Evolutionary conservation across 2,888 invertebrate species (phyloP).

Genomic region (Synergus japonicus): DNA sequence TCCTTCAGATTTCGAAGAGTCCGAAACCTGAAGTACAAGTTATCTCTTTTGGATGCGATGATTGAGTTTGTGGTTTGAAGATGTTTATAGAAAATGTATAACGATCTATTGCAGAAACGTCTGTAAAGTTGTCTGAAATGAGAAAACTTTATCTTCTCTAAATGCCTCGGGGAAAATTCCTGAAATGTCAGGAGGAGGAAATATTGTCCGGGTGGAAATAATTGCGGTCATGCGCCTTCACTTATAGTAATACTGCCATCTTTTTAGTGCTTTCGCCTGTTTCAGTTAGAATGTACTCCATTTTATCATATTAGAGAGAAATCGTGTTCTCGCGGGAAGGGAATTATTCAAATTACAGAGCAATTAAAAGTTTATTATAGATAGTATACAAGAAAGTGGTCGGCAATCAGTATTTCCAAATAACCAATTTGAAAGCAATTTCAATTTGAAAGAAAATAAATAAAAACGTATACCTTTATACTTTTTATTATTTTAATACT

Average conservation of each 20-base stretch:
- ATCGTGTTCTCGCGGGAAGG: conserved; percentile 38
- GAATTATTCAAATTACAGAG: conserved; percentile 40
- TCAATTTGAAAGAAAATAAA: neutral
- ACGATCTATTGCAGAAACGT: conserved; percentile 40
- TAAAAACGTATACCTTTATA: no score
- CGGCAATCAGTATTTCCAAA: neutral
- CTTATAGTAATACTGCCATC: conserved; percentile 20
- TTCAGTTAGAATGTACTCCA: neutral
- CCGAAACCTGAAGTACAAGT: neutral
- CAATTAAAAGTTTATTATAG: neutral
- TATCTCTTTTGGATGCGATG: conserved; percentile 23
- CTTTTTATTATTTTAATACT: no score
- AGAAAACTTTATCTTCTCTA: conserved; percentile 37
- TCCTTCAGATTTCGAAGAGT: conserved; percentile 17
- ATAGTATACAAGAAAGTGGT: neutral
- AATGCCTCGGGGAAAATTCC: conserved; percentile 36
- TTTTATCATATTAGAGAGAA: neutral
- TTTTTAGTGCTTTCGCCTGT: conserved; percentile 1
- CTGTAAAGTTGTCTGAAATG: conserved; percentile 37
- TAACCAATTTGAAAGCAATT: neutral
- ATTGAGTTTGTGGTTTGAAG: conserved; percentile 5
- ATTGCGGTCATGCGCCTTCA: conserved; percentile 24
- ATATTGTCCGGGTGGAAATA: conserved; percentile 14
- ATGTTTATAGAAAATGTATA: conserved; percentile 37
- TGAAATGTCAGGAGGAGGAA: conserved; percentile 30